Conservation (phyloP, 1,140 invertebrate genomes). For the Drosophila repletoides region DNA sequence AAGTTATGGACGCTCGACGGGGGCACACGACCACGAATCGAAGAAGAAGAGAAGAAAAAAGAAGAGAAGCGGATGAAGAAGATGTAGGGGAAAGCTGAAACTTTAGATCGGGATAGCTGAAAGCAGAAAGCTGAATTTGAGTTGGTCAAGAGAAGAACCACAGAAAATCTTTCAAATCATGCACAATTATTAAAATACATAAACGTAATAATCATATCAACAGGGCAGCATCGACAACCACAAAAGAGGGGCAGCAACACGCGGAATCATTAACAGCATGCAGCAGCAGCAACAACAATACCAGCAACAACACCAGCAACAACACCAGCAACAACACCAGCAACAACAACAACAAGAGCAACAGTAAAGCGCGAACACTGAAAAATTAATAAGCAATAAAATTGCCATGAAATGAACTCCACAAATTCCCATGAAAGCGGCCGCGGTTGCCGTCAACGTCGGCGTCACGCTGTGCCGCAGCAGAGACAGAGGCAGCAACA, state of each 20-base stretch:
- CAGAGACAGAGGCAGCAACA: background rate
- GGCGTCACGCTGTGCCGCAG: constrained; percentile 58
- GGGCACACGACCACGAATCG: constrained; percentile 58
- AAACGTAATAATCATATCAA: constrained; percentile 80
- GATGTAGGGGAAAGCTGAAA: background rate
- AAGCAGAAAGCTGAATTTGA: constrained; percentile 14
- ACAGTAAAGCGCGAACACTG: constrained; percentile 66
- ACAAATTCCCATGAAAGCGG: constrained; percentile 80
- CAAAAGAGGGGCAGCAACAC: constrained; percentile 35
- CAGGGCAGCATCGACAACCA: constrained; percentile 40
- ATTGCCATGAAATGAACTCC: constrained; percentile 82
- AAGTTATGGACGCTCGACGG: constrained; percentile 69
- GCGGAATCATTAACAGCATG: constrained; percentile 69
- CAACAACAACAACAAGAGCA: constrained; percentile 6
- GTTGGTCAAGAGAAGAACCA: background rate
- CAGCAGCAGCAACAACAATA: constrained; percentile 32
- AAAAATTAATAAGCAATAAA: constrained; percentile 83
- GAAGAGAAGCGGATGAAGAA: background rate
- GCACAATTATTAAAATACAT: constrained; percentile 82
- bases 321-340: constrained; percentile 10
- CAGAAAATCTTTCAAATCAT: constrained; percentile 77
- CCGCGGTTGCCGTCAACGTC: constrained; percentile 26
- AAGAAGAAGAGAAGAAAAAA: background rate
- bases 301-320: constrained; percentile 5
- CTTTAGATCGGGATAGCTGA: constrained; percentile 7